Evolutionary conservation across 2,888 invertebrate species (phyloP), one percentile per base, ranked within the genome.

Genomic region (Podotricha telesiphe): DNA sequence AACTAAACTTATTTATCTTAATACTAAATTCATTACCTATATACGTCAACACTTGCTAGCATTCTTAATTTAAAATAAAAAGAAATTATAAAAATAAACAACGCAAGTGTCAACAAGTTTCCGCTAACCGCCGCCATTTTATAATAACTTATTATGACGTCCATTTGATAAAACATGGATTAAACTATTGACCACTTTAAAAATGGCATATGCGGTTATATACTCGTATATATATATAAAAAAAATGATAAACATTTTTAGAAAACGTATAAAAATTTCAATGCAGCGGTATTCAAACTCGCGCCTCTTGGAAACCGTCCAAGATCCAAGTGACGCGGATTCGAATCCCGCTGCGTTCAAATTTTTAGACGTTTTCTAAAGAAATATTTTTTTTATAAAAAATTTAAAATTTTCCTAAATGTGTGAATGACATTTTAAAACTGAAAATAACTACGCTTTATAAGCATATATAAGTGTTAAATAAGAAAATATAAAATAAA

Each of bases 1-100:
- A 73, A 72, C 55, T 59, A 67, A 73, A 73, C 58, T 63, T 63
- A 65, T 53, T 66, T 59, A 64, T 50, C 67, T 48, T 70, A 64
- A 34, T 42, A 53, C 68, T 68, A 68, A 42, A 45, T 34, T 51
- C 55, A 68, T 65, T 48, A 68, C 34, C 70, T 68, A 69, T 42
- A 50, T 45, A 51, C 22, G 56, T 50, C 34, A 62, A 64, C 68
- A 53, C 63, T 59, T 70, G 64, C 42, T 40, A 47, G 42, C 63
- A 63, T 51, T 58, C n/a, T 20, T 51, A 48, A 11, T 64, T 63
- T 56, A 8, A 53, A 34, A 17, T 58, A 62, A 62, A 58, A 59
- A 59, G 15, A 4, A 22, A 58, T 22, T 22, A 6, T n/a, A 20
- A 8, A 45, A n/a, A 45, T n/a, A 59, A 45, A 8, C 48, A 17